Conservation (phyloP, 1,140 invertebrate species). For the Formica selysi region DNA sequence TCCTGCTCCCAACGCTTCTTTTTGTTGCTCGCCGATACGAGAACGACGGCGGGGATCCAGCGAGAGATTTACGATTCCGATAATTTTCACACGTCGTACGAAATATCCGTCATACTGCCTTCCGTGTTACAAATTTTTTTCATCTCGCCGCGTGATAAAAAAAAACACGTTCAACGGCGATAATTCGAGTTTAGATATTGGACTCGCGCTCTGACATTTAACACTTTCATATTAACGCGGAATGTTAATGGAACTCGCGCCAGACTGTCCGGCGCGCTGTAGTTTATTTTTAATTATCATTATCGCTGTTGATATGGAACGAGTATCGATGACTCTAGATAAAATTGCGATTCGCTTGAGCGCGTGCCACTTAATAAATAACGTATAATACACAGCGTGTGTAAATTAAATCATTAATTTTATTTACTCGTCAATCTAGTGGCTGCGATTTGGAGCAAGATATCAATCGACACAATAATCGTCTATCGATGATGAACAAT, state of each 20-base stretch:
- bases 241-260: constrained; percentile 43
- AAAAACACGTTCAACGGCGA: background rate
- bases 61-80: constrained; percentile 37
- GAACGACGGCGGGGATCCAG: background rate
- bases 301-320: background rate
- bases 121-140: constrained; percentile 32
- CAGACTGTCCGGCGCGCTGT: background rate
- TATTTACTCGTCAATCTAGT: background rate
- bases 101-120: constrained; percentile 49
- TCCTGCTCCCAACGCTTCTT: constrained; percentile 30
- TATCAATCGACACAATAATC: background rate
- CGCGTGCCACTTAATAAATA: constrained; percentile 32
- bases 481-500: background rate
- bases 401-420: constrained; percentile 34
- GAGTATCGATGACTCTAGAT: background rate
- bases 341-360: constrained; percentile 17
- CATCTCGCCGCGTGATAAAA: constrained; percentile 21
- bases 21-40: constrained; percentile 11
- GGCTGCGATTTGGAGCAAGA: background rate
- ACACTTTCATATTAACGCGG: constrained; percentile 53
- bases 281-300: constrained; percentile 42
- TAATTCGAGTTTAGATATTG: constrained; percentile 51
- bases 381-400: background rate
- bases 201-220: constrained; percentile 38
- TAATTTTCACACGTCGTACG: constrained; percentile 51